Percentiles rank a stretch among this genome's conserved stretches.
phyloP scores from a whole-genome alignment of 1,140 invertebrate genomes.

The Drosophila cardini region DNA sequence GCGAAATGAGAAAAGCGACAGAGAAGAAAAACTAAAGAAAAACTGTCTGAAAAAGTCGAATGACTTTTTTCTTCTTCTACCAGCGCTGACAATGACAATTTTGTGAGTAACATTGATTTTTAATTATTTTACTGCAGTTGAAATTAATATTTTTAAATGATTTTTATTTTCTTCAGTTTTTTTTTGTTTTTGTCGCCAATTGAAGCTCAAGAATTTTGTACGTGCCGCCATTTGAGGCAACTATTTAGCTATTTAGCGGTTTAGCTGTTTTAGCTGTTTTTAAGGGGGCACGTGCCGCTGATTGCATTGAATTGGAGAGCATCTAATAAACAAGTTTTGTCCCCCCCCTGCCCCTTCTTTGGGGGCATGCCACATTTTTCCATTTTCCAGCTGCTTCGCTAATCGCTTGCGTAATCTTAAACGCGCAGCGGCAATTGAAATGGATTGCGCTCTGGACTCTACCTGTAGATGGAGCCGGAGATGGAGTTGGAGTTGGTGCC shows the following conservation, averaged over 20 bases:
- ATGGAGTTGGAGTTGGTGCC: constrained; percentile 21
- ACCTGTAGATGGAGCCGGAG: constrained; percentile 46
- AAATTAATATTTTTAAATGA: constrained; percentile 4
- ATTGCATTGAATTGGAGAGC: constrained; percentile 46
- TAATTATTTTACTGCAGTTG: constrained; percentile 46
- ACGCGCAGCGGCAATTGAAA: constrained; percentile 78
- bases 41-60: constrained; percentile 39
- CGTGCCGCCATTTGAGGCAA: constrained; percentile 10
- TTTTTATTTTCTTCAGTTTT: background rate
- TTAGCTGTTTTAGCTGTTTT: too few relatives aligned
- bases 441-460: constrained; percentile 64
- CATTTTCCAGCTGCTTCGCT: constrained; percentile 79
- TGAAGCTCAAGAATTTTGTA: background rate
- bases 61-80: constrained; percentile 12
- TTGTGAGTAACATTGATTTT: constrained; percentile 74
- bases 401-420: constrained; percentile 81
- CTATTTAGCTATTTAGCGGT: background rate
- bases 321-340: constrained; percentile 78
- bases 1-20: constrained; percentile 11
- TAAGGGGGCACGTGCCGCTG: constrained; percentile 45
- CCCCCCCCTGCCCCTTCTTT: background rate
- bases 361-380: constrained; percentile 31
- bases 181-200: background rate
- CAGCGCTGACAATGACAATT: constrained; percentile 63
- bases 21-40: background rate